phyloP scores from a whole-genome alignment of 1,140 invertebrate genomes.

The Magallana gigas region DNA sequence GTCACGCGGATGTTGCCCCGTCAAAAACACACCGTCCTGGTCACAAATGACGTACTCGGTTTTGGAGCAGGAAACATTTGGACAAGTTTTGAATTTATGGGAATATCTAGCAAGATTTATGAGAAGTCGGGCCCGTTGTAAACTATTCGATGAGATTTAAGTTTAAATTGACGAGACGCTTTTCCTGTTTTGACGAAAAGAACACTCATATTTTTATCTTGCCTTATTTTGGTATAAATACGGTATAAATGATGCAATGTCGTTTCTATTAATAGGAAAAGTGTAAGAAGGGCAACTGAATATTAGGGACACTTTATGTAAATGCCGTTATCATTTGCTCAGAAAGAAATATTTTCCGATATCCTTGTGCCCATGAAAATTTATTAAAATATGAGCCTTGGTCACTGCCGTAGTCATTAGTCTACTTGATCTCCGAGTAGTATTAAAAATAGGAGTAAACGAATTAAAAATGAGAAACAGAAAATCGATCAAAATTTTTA shows the following conservation, averaged over 20 bases:
- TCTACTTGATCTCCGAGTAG: no score
- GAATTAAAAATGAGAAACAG: no score
- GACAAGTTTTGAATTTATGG: conserved; percentile 30
- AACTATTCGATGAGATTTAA: conserved; percentile 1
- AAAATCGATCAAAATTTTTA: no score
- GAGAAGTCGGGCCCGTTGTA: conserved; percentile 3
- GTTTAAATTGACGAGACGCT: background rate
- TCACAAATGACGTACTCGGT: background rate
- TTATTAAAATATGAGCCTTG: no score
- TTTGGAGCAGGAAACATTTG: background rate
- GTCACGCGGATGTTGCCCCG: no score
- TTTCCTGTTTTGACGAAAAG: conserved; percentile 33
- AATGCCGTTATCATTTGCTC: no score
- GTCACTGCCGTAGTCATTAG: no score
- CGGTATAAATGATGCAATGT: background rate
- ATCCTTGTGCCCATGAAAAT: no score
- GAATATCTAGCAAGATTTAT: conserved; percentile 28
- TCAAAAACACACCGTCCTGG: background rate
- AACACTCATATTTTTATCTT: background rate
- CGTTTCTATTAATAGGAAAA: background rate
- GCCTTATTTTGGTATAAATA: background rate
- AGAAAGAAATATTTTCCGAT: no score
- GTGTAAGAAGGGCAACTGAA: no score
- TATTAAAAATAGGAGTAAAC: no score
- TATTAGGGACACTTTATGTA: no score